Percentiles rank a stretch among this genome's conserved stretches.
Evolutionary conservation across 2,113 vertebrate species (phyloP).

Genomic region (Mirza zaza): DNA sequence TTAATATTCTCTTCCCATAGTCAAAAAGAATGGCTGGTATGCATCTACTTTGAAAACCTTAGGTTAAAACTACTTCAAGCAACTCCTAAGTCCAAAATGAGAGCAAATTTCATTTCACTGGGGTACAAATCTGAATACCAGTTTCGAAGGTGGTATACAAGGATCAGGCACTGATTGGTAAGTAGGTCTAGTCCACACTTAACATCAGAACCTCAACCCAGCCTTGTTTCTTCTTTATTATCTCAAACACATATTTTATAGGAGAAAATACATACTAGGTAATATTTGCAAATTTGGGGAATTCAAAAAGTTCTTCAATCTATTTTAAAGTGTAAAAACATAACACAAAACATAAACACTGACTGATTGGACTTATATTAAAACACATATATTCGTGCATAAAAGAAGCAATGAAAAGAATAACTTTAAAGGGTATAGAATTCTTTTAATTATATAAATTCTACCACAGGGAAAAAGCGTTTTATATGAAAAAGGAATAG

Average conservation of each 20-base stretch:
- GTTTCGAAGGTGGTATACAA: not conserved
- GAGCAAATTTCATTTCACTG: not conserved
- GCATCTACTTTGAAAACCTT: not conserved
- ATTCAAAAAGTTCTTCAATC: not conserved
- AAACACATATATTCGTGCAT: not conserved
- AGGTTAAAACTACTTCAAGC: not conserved
- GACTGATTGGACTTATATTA: not conserved
- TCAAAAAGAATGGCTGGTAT: not conserved
- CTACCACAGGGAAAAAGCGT: not conserved
- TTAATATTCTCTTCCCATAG: not conserved
- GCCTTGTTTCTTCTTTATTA: not conserved
- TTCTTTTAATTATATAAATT: constrained; percentile 42
- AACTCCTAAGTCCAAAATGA: not conserved
- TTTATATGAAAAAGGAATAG: constrained; percentile 41
- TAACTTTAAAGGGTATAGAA: constrained; percentile 2
- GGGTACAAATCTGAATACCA: not conserved
- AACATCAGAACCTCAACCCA: not conserved
- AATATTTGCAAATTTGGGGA: not conserved
- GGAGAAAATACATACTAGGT: not conserved
- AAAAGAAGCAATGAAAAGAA: not conserved
- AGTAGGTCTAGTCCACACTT: not conserved
- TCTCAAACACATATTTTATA: not conserved
- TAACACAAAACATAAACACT: not conserved
- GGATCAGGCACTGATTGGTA: not conserved
- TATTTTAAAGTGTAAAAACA: not conserved